These are phyloP conservation scores for Gymnobelideus leadbeateri DNA, from an alignment of 2,113 vertebrate genomes.

Conservation along the genomic window DNA sequence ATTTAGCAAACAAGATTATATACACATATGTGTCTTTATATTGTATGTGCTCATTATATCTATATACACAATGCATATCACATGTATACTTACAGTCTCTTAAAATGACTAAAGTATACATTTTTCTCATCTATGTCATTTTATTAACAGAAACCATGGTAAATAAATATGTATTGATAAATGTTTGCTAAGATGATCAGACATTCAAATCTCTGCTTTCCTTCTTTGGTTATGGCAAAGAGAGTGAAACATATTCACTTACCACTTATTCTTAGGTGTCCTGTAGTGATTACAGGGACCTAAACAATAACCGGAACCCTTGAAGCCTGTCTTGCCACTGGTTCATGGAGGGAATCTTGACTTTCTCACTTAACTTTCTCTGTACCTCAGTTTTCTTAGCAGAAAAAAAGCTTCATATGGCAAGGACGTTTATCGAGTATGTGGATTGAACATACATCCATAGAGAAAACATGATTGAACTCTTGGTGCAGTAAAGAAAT, in stretches of 20 bases:
- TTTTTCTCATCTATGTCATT: fast-evolving
- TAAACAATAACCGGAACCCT: neutral
- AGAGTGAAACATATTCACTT: neutral
- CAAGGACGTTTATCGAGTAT: neutral
- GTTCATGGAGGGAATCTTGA: neutral
- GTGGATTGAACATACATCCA: neutral
- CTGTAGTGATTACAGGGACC: neutral
- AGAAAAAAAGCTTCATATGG: fast-evolving
- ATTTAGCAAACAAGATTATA: conserved; percentile 83
- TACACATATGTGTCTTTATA: conserved; percentile 33
- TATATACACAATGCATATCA: neutral
- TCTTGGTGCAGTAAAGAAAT: conserved; percentile 12
- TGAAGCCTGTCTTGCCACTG: neutral
- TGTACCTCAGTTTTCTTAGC: neutral
- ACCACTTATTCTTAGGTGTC: neutral
- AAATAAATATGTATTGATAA: neutral
- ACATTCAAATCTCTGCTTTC: fast-evolving
- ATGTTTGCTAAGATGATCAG: neutral
- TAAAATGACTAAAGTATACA: fast-evolving
- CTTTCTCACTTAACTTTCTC: neutral
- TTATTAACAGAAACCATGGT: fast-evolving
- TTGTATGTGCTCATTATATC: fast-evolving
- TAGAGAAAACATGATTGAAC: neutral
- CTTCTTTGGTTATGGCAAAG: fast-evolving
- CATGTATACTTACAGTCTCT: neutral